Evolutionary conservation across 2,113 vertebrate genomes (phyloP).

Genomic region (Oplegnathus fasciatus): DNA sequence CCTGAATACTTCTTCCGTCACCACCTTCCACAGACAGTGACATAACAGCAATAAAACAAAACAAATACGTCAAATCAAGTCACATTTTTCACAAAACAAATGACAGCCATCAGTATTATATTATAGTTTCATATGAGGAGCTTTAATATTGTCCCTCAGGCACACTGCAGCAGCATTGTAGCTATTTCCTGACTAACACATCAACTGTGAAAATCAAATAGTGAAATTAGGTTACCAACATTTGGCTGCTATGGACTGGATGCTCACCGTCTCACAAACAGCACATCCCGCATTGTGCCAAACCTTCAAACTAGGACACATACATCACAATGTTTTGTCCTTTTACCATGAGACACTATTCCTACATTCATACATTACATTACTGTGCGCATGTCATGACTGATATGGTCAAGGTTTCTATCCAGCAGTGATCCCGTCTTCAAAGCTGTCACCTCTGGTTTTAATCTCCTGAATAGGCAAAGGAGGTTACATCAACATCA

Average conservation of each 20-base stretch:
- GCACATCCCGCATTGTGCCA: slow-evolving; percentile 20
- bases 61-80: slow-evolving; percentile 14
- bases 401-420: slow-evolving; percentile 58
- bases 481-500: slow-evolving; percentile 56
- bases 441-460: slow-evolving; percentile 61
- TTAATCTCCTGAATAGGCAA: slow-evolving; percentile 58
- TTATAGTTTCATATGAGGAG: slow-evolving; percentile 38
- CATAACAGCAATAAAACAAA: background rate
- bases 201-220: slow-evolving; percentile 57
- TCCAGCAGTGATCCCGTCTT: slow-evolving; percentile 50
- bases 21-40: slow-evolving; percentile 1
- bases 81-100: slow-evolving; percentile 20
- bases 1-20: background rate
- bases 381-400: slow-evolving; percentile 46
- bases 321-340: slow-evolving; percentile 30
- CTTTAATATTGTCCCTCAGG: slow-evolving; percentile 32
- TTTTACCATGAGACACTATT: slow-evolving; percentile 28
- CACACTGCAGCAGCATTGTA: slow-evolving; percentile 34
- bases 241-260: slow-evolving; percentile 42
- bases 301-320: slow-evolving; percentile 62
- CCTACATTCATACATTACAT: slow-evolving; percentile 19
- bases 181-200: slow-evolving; percentile 52
- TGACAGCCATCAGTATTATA: slow-evolving; percentile 21
- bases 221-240: slow-evolving; percentile 64
- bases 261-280: slow-evolving; percentile 34